Evolutionary conservation across 1,140 invertebrate genomes (phyloP).

Genomic region (Globodera ellingtonae): DNA sequence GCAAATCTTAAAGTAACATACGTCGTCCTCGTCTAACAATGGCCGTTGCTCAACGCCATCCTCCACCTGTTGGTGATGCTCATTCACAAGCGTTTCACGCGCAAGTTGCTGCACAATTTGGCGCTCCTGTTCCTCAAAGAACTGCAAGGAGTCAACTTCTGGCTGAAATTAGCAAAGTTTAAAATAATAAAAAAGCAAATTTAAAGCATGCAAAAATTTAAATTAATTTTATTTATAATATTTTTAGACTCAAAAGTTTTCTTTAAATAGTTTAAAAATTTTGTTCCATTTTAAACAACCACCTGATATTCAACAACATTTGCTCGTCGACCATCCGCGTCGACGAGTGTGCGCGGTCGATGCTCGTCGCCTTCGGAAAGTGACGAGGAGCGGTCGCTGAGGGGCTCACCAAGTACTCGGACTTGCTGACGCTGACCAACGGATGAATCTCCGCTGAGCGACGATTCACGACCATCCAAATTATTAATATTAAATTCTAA

Average conservation of each 20-base stretch:
- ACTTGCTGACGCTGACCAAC: not conserved
- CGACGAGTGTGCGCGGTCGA: slow-evolving; percentile 9
- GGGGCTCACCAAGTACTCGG: slow-evolving; percentile 15
- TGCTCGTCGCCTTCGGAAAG: not conserved
- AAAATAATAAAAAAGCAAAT: no score
- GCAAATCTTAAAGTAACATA: not conserved
- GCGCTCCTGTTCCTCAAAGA: slow-evolving; percentile 28
- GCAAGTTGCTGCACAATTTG: slow-evolving; percentile 23
- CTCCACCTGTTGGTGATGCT: not conserved
- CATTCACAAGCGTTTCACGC: not conserved
- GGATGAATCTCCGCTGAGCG: slow-evolving; percentile 1
- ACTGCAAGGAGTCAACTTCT: not conserved
- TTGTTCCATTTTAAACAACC: not conserved
- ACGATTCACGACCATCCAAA: not conserved
- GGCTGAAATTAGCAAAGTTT: no score
- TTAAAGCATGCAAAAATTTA: no score
- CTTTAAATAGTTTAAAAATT: no score
- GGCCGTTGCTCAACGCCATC: not conserved
- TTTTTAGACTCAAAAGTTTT: no score
- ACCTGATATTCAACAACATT: not conserved
- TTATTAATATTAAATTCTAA: no score
- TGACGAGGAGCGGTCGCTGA: slow-evolving; percentile 11
- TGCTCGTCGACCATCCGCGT: not conserved
- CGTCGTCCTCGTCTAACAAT: not conserved
- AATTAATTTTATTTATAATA: no score